Percentiles rank a stretch among this genome's conserved stretches.
Conservation (phyloP, 2,888 invertebrate species). For the Mycalesis mineus region DNA sequence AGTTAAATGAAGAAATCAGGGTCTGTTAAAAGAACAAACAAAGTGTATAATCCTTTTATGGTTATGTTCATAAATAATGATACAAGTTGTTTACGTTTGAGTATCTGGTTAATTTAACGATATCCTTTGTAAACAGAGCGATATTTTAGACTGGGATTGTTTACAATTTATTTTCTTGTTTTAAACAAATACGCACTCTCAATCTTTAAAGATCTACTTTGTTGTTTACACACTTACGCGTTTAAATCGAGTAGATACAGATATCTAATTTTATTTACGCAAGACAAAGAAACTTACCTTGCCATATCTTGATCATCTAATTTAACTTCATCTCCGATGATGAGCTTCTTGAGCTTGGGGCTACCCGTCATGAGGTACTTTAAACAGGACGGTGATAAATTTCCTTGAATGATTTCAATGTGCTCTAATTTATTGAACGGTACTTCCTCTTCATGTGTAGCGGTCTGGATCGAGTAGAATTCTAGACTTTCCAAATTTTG, state of each 20-base stretch:
- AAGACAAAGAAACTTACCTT: conserved; percentile 56
- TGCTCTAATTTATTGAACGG: conserved; percentile 81
- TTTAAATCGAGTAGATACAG: not conserved
- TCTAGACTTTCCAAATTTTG: conserved; percentile 80
- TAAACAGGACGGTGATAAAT: conserved; percentile 75
- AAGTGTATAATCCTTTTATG: not conserved
- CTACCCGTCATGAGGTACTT: conserved; percentile 80
- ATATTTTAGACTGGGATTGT: not conserved
- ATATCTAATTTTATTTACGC: not conserved
- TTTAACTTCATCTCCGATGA: conserved; percentile 81
- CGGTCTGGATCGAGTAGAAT: conserved; percentile 81
- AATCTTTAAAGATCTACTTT: not conserved
- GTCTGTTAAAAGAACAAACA: not conserved
- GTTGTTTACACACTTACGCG: not conserved
- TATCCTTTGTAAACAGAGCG: not conserved
- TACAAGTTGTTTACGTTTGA: not conserved
- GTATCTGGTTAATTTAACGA: not conserved
- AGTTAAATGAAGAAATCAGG: not conserved
- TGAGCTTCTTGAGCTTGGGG: conserved; percentile 78
- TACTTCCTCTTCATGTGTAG: conserved; percentile 75
- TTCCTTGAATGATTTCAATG: conserved; percentile 82
- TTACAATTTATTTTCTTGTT: not conserved
- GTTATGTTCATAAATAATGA: not conserved
- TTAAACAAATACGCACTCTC: not conserved
- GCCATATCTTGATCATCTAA: conserved; percentile 83